These are phyloP conservation scores for Sylvia atricapilla DNA, from an alignment of 2,113 vertebrate genomes.

Conservation along the genomic window DNA sequence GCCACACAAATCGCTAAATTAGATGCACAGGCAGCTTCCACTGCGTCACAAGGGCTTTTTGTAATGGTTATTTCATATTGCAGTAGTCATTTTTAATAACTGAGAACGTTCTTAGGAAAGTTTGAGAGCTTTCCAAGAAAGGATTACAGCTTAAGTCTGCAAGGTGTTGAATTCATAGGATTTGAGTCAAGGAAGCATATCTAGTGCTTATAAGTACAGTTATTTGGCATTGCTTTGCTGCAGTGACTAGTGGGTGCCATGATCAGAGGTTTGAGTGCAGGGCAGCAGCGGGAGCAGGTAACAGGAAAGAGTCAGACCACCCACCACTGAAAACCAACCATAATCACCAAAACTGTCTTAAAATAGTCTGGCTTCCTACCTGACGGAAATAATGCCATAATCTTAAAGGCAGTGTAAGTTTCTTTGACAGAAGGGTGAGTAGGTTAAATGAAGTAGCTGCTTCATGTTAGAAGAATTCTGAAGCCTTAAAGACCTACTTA, in stretches of 20 bases:
- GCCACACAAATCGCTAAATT: constrained; percentile 3
- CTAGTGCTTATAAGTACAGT: neutral
- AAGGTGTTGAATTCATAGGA: neutral
- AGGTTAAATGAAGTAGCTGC: constrained; percentile 10
- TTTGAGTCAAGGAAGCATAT: neutral
- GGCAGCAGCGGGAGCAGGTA: neutral
- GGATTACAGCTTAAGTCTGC: neutral
- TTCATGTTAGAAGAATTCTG: neutral
- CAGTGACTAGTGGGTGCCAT: neutral
- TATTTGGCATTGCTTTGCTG: neutral
- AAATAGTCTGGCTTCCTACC: neutral
- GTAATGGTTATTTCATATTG: neutral
- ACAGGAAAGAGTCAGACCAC: neutral
- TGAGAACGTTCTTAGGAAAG: neutral
- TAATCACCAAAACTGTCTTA: neutral
- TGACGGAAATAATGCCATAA: neutral
- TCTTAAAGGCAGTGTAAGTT: neutral
- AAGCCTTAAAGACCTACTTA: neutral
- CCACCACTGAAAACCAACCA: neutral
- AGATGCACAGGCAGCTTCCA: neutral
- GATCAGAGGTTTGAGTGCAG: neutral
- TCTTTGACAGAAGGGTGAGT: neutral
- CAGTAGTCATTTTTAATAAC: neutral
- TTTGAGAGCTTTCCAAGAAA: neutral
- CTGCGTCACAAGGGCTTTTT: neutral